Evolutionary conservation across 2,113 vertebrate genomes (phyloP).

Genomic region (Pedionomus torquatus): DNA sequence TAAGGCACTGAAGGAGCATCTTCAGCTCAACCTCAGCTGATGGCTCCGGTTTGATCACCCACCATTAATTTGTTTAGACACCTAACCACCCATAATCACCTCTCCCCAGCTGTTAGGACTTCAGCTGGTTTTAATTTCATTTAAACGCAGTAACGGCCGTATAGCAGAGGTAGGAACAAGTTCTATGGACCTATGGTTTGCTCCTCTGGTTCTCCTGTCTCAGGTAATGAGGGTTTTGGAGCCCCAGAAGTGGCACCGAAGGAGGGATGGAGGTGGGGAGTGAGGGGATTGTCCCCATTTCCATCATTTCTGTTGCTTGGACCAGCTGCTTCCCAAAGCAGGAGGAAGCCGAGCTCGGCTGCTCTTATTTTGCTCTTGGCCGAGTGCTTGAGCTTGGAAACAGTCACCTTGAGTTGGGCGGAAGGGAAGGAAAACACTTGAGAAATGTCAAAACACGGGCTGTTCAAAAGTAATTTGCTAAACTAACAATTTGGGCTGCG

Average conservation of each 20-base stretch:
- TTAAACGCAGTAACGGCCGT: neutral
- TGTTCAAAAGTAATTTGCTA: conserved; percentile 29
- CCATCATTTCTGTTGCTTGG: neutral
- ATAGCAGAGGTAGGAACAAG: neutral
- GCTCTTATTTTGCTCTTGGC: neutral
- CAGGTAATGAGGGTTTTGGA: neutral
- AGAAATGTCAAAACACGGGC: conserved; percentile 2
- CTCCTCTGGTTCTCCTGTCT: neutral
- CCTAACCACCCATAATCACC: neutral
- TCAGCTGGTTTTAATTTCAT: neutral
- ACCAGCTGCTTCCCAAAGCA: neutral
- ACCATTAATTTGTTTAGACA: neutral
- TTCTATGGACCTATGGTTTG: neutral
- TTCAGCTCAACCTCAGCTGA: neutral
- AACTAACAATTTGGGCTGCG: conserved; percentile 27
- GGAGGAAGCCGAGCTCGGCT: neutral
- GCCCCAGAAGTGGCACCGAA: neutral
- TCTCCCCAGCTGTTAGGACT: neutral
- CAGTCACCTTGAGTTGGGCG: neutral
- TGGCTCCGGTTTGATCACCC: neutral
- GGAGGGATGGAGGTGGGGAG: neutral
- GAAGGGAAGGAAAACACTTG: conserved; percentile 32
- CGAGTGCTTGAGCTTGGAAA: neutral
- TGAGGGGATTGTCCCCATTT: neutral
- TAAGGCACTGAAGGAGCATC: neutral